Percentiles rank a stretch among this genome's conserved stretches.
Conservation (phyloP, 2,888 invertebrate species). For the Amaurobius ferox region DNA sequence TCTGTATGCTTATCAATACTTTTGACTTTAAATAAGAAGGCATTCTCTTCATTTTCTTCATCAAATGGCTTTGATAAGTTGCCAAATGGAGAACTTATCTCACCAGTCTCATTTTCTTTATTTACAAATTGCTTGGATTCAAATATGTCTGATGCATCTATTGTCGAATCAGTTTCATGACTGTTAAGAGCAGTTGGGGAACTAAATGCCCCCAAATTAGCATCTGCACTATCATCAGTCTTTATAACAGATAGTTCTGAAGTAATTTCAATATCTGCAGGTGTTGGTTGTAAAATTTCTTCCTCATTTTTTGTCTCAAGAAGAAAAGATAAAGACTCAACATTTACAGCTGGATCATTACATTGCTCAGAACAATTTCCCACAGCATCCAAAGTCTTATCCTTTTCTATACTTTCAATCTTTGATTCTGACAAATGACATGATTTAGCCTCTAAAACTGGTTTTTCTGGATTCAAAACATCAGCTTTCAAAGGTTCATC, state of each 20-base stretch:
- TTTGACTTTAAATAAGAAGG: constrained; percentile 55
- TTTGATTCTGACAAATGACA: constrained; percentile 9
- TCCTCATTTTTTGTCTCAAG: constrained; percentile 19
- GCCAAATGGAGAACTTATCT: background rate
- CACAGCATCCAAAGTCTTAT: background rate
- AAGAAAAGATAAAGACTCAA: constrained; percentile 19
- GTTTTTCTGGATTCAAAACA: constrained; percentile 46
- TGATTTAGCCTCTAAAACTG: constrained; percentile 13
- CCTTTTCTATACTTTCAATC: constrained; percentile 13
- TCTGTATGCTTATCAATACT: constrained; percentile 26
- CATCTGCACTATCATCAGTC: constrained; percentile 17
- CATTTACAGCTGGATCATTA: constrained; percentile 19
- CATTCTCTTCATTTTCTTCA: constrained; percentile 46
- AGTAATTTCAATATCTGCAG: background rate
- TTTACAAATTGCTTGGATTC: constrained; percentile 19
- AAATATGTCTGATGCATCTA: constrained; percentile 37
- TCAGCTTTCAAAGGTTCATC: constrained; percentile 20
- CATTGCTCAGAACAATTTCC: background rate
- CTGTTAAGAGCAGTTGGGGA: constrained; percentile 41
- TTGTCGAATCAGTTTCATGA: constrained; percentile 10
- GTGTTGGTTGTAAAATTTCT: constrained; percentile 2
- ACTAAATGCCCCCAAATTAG: constrained; percentile 25
- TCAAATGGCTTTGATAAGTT: constrained; percentile 64
- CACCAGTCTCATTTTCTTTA: background rate
- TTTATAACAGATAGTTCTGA: constrained; percentile 7